Base-by-base conservation (phyloP, 2,113 vertebrate genomes). In the Indicator maculatus region DNA sequence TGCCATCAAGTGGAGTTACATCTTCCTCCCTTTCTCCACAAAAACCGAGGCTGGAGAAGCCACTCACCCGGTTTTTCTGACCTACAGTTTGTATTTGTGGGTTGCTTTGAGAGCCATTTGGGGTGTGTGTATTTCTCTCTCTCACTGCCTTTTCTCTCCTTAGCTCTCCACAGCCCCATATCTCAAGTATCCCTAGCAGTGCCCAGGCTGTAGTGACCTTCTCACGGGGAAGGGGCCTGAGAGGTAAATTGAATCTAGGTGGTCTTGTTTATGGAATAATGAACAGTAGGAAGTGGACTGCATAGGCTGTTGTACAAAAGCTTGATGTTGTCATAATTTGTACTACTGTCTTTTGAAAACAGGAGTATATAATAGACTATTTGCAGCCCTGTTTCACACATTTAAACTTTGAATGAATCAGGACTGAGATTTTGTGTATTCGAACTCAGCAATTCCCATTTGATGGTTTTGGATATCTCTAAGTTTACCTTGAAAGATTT, bases 141-240 rank as follows among this genome's bases (percentile, higher is more conserved):
- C 27, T 27, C 10, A 3, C 20, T 52, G 53, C n/a, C 16, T 41
- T 2, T 39, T 64, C 53, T 88, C 16, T 45, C 23, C 24, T n/a
- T 10, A 1, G 5, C 26, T 83, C 26, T 44, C 23, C 23, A 23
- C 3, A 2, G 23, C 16, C n/a, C 21, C 19, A 44, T 23, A 44
- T 6, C 12, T 76, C 5, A 56, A 33, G 12, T 28, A 30, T 61
- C 24, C 33, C 0, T 0, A 65, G 11, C n/a, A 86, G 16, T 5
- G 3, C 76, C 39, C 0, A 0, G 3, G 5, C 55, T 52, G 12
- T 6, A n/a, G 5, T 75, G 50, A 10, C 50, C 69, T 88, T 69
- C 11, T 56, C 14, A 33, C 33, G 19, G 13, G 18, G 14, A 79
- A 52, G 33, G 5, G 6, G 6, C 12, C 18, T 28, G 26, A 45